Evolutionary conservation across 2,797 vertebrate genomes (phyloP).

Genomic region (Poecilia picta): DNA sequence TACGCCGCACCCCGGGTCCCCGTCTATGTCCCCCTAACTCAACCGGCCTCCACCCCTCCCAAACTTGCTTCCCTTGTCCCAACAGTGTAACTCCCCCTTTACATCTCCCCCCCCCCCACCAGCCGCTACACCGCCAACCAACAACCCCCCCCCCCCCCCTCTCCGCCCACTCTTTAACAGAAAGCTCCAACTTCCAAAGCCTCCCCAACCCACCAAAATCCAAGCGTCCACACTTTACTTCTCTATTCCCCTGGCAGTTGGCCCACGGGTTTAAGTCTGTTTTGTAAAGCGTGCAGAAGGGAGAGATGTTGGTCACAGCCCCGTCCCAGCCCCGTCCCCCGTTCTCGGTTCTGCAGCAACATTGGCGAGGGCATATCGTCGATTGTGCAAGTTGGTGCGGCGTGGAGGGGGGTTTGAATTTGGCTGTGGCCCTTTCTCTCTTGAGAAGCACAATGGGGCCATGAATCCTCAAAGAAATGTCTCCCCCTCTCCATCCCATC

Average conservation of each 20-base stretch:
- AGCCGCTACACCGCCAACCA: constrained; percentile 13
- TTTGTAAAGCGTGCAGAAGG: constrained; percentile 44
- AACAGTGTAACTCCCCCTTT: constrained; percentile 57
- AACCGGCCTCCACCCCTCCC: constrained; percentile 62
- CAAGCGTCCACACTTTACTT: constrained; percentile 69
- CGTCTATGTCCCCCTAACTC: constrained; percentile 69
- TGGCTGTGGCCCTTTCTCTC: constrained; percentile 70
- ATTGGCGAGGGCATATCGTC: constrained; percentile 37
- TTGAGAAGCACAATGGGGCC: constrained; percentile 72
- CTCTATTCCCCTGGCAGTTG: constrained; percentile 68
- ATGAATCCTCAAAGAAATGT: constrained; percentile 77
- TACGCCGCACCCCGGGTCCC: constrained; percentile 74
- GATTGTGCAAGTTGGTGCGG: constrained; percentile 37
- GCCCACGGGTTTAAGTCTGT: constrained; percentile 56
- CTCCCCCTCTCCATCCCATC: constrained; percentile 23
- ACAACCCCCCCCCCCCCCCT: constrained; percentile 17
- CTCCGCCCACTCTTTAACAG: constrained; percentile 58
- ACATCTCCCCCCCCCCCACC: constrained; percentile 20
- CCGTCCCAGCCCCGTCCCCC: constrained; percentile 55
- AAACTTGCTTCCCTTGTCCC: constrained; percentile 71
- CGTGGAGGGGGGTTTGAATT: constrained; percentile 63
- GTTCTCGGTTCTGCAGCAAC: constrained; percentile 40
- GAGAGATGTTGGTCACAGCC: constrained; percentile 49
- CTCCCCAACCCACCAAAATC: constrained; percentile 60
- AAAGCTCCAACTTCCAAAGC: constrained; percentile 72